Evolutionary conservation across 2,113 vertebrate species (phyloP).

Genomic region (Columba livia): DNA sequence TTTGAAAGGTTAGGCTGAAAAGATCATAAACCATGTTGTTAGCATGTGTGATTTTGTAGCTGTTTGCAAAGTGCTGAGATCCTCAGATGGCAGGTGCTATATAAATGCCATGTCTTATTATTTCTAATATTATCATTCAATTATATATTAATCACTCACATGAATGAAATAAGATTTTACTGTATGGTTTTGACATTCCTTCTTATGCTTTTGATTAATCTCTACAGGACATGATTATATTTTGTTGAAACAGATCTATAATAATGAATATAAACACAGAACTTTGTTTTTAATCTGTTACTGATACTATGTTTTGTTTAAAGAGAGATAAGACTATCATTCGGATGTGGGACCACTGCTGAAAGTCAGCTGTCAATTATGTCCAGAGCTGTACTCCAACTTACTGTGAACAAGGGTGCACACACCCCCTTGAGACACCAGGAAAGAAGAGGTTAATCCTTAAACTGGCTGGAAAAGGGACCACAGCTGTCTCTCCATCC

Average conservation of each 20-base stretch:
- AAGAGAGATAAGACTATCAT: neutral
- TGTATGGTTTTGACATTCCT: neutral
- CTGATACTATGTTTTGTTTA: neutral
- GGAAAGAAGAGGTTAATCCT: conserved; percentile 19
- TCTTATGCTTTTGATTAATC: neutral
- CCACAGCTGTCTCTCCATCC: neutral
- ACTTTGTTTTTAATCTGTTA: neutral
- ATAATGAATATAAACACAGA: neutral
- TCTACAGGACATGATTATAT: neutral
- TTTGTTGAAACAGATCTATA: neutral
- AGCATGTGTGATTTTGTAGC: conserved; percentile 57
- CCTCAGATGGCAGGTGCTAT: conserved; percentile 33
- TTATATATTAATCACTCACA: neutral
- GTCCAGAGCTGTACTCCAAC: neutral
- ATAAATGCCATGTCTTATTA: conserved; percentile 54
- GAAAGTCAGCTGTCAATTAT: neutral
- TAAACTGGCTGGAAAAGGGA: neutral
- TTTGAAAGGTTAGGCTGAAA: conserved; percentile 56
- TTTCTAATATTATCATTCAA: neutral
- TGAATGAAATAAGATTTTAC: neutral
- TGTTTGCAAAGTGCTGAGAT: conserved; percentile 52
- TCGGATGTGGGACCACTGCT: neutral
- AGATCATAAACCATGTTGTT: conserved; percentile 67
- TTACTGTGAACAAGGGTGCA: fast-evolving
- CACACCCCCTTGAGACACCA: neutral